Conservation (phyloP, 2,888 invertebrate species). For the Drosophila mimica region DNA sequence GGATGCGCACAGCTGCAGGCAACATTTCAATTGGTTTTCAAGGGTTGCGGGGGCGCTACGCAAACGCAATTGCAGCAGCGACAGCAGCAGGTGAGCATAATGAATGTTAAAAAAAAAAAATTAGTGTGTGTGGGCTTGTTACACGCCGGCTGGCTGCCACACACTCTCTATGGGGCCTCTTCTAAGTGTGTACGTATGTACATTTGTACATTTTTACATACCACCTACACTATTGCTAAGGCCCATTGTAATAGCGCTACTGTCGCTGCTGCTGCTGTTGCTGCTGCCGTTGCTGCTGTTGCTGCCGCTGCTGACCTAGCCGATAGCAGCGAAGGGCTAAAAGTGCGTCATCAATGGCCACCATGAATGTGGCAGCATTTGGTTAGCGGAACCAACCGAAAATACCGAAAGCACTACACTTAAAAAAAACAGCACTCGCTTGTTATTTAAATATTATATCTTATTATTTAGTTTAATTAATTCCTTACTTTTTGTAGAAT, state of each 20-base stretch:
- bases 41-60: constrained; percentile 41
- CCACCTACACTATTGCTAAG: constrained; percentile 23
- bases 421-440: neutral
- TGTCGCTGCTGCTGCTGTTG: neutral
- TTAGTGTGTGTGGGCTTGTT: constrained; percentile 17
- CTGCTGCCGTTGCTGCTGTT: constrained; percentile 7
- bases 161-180: constrained; percentile 6
- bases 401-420: constrained; percentile 37
- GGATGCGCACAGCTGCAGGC: constrained; percentile 62
- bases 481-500: neutral
- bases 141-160: constrained; percentile 57
- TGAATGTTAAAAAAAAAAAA: constrained; percentile 43
- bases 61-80: constrained; percentile 35
- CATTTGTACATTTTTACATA: neutral
- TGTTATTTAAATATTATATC: neutral
- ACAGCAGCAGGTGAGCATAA: constrained; percentile 72
- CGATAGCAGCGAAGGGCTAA: constrained; percentile 81
- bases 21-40: constrained; percentile 71
- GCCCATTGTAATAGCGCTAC: constrained; percentile 8
- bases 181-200: constrained; percentile 1
- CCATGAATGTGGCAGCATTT: constrained; percentile 63
- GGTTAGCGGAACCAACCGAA: constrained; percentile 47
- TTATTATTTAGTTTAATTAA: neutral
- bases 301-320: constrained; percentile 34
- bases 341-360: constrained; percentile 83